Base-by-base conservation (phyloP, 2,113 vertebrate species). In the Sinocyclocheilus maitianheensis region DNA sequence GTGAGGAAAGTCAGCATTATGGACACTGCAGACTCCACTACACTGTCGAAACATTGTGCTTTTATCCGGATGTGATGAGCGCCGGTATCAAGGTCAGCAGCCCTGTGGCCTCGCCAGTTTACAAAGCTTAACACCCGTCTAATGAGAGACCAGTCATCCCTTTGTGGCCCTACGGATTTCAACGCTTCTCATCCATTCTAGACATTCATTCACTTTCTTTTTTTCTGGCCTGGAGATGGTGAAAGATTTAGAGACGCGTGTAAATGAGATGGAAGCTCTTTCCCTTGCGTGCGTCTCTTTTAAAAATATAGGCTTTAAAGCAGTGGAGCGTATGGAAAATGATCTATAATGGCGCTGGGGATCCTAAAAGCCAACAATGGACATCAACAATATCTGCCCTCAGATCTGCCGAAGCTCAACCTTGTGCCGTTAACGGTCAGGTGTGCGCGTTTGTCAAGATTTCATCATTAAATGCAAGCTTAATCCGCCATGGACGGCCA, bases 181-280 rank as follows among this genome's bases (percentile, higher is more conserved):
- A 34, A 51, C 51, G 62, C 78, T 81, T 26, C 58, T 81, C 78
- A 63, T 81, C 60, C 55, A 81, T 81, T 5, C 13, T 10, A 65
- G 60, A 8, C 7, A 0, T 40, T 18, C 18, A 43, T 74, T 43
- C 14, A 83, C 22, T 72, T 67, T 46, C 22, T 46, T 60, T 89
- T 26, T 63, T 14, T 87, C 65, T 79, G 78, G 62, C 46, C 63
- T 71, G 63, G 43, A 93, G 90, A 93, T 90, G 89, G 88, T 85
- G 82, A 85, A 92, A 94, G 93, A 94, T 94, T 93, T 93, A 93
- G 91, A 92, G 92, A 90, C 91, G 71, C 72, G 87, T 86, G 93
- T 91, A 94, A 92, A 89, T 91, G 84, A 91, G 72, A 86, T 90
- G 90, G 88, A 93, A 90, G 74, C 34, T 53, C 79, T 87, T 89